A percentile compares a stretch with the other conserved stretches of the same genome.
phyloP scores from a whole-genome alignment of 2,113 vertebrate genomes.

The Egretta garzetta region DNA sequence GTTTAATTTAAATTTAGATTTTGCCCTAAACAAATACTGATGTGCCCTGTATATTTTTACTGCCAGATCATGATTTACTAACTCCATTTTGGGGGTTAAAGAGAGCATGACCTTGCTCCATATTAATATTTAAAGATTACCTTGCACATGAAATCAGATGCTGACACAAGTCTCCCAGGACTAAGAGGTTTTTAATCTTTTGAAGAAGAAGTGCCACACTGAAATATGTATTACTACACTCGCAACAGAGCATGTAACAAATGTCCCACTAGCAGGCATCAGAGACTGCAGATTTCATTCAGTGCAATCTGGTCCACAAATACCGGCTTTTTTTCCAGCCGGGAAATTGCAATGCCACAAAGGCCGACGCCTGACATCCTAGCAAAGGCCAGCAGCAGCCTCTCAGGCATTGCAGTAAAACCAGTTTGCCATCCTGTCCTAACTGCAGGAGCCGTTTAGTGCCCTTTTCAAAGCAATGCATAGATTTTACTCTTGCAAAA shows the following conservation, averaged over 20 bases:
- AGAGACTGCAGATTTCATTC: slow-evolving; percentile 60
- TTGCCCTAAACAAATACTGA: slow-evolving; percentile 66
- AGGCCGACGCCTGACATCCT: slow-evolving; percentile 37
- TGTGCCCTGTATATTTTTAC: slow-evolving; percentile 48
- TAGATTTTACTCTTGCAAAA: slow-evolving; percentile 39
- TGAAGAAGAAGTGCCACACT: slow-evolving; percentile 55
- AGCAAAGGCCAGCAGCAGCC: slow-evolving; percentile 56
- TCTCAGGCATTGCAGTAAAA: slow-evolving; percentile 10
- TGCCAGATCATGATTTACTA: slow-evolving; percentile 64
- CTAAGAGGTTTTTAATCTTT: slow-evolving; percentile 68
- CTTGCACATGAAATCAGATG: slow-evolving; percentile 67
- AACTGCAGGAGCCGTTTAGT: slow-evolving; percentile 31
- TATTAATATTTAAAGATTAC: slow-evolving; percentile 71
- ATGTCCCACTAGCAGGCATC: slow-evolving; percentile 65
- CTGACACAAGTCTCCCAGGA: slow-evolving; percentile 74
- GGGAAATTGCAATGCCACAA: slow-evolving; percentile 33
- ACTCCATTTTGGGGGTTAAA: slow-evolving; percentile 55
- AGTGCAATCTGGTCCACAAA: slow-evolving; percentile 25
- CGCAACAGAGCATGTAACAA: slow-evolving; percentile 57
- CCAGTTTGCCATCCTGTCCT: slow-evolving; percentile 1
- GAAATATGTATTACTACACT: slow-evolving; percentile 63
- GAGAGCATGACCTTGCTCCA: slow-evolving; percentile 45
- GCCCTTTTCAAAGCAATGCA: slow-evolving; percentile 58
- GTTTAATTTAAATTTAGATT: slow-evolving; percentile 69
- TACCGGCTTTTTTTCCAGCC: slow-evolving; percentile 36